These are phyloP conservation scores for Pyrocephalus nanus DNA, from an alignment of 2,797 vertebrate species.

Conservation along the genomic window DNA sequence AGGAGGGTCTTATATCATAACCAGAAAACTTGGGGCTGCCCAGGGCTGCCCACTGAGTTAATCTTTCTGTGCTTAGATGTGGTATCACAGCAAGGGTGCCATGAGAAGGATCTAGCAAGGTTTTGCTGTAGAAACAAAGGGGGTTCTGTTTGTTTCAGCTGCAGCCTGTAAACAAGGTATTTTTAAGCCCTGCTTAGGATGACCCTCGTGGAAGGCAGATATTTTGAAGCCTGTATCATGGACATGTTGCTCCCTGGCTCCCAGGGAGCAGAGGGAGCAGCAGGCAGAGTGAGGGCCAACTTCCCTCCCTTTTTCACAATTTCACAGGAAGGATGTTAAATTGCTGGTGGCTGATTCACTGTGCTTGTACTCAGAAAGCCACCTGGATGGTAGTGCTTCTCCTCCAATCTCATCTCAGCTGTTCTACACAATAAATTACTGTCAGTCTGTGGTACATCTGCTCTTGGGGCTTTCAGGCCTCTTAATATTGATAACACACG, in stretches of 20 bases:
- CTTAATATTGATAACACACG: neutral
- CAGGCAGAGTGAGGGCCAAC: neutral
- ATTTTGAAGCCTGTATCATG: neutral
- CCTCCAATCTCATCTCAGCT: neutral
- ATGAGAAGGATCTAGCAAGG: fast-evolving
- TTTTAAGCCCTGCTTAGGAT: neutral
- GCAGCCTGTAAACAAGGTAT: neutral
- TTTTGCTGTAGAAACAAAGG: neutral
- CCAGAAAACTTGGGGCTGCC: neutral
- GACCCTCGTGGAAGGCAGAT: neutral
- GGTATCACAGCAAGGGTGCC: neutral
- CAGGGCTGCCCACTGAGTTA: neutral
- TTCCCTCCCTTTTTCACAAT: neutral
- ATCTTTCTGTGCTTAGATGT: neutral
- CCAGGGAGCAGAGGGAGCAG: fast-evolving
- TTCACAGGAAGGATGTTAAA: neutral
- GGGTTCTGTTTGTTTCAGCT: neutral
- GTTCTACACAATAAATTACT: neutral
- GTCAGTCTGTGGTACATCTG: neutral
- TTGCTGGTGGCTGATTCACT: neutral
- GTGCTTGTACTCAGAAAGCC: neutral
- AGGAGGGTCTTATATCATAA: neutral
- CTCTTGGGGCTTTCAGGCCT: neutral
- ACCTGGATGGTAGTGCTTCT: neutral
- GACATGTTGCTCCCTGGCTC: neutral